These are phyloP conservation scores for Xanthia togata DNA, from an alignment of 2,888 invertebrate species.

Conservation along the genomic window DNA sequence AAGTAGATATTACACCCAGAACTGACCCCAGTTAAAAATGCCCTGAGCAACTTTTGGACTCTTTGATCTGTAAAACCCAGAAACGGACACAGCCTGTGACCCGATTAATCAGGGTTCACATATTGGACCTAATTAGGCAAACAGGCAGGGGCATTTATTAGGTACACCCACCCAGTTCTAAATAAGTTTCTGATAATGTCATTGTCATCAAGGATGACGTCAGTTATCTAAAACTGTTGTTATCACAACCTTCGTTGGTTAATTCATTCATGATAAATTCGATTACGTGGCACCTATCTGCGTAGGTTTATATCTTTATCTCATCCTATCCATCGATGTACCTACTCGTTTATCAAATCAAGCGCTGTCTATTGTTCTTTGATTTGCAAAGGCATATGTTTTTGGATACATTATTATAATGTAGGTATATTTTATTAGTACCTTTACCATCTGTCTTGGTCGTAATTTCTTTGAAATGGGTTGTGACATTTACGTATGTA, in stretches of 20 bases:
- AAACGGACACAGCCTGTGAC: slow-evolving; percentile 5
- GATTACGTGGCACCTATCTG: slow-evolving; percentile 6
- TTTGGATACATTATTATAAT: background rate
- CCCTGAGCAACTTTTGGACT: background rate
- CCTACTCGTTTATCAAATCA: background rate
- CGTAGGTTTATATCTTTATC: slow-evolving; percentile 11
- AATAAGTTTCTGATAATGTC: slow-evolving; percentile 36
- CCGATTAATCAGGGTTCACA: slow-evolving; percentile 13
- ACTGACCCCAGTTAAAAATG: slow-evolving; percentile 24
- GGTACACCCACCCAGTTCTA: slow-evolving; percentile 16
- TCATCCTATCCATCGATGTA: slow-evolving; percentile 5
- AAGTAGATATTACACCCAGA: background rate
- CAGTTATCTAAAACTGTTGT: slow-evolving; percentile 28
- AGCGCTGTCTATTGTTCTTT: background rate
- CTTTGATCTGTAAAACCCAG: slow-evolving; percentile 3
- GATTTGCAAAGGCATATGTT: background rate
- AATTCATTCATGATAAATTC: slow-evolving; percentile 30
- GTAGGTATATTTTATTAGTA: background rate
- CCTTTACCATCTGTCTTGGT: too few relatives aligned
- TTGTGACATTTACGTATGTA: background rate
- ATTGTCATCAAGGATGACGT: slow-evolving; percentile 36
- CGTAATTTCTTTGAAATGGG: background rate
- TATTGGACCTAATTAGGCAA: background rate
- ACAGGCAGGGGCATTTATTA: background rate
- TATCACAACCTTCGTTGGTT: slow-evolving; percentile 33